Conservation (phyloP, 1,140 invertebrate genomes). For the Phymorhynchus buccinoides region DNA sequence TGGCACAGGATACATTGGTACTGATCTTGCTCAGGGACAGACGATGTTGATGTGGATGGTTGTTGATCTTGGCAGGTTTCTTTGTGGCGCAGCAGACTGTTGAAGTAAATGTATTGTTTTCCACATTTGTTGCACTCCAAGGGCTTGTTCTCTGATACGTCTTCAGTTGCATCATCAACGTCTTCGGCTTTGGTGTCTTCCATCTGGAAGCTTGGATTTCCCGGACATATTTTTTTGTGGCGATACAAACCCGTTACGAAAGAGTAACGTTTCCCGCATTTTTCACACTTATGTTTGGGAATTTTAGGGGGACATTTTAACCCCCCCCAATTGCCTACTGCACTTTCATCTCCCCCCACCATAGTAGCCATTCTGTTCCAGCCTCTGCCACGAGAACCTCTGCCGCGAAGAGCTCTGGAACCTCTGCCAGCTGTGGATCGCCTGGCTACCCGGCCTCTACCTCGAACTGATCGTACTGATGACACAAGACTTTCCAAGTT, state of each 20-base stretch:
- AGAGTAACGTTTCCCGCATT: not conserved
- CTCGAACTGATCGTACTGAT: too few species aligned
- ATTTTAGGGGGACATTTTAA: not conserved
- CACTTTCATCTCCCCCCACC: not conserved
- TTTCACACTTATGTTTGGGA: not conserved
- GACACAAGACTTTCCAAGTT: not conserved
- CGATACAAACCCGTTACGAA: not conserved
- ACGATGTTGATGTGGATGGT: too few species aligned
- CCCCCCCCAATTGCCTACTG: not conserved
- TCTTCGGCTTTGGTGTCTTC: too few species aligned
- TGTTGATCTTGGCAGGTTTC: not conserved
- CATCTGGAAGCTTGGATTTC: too few species aligned
- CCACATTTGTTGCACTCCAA: conserved; percentile 15
- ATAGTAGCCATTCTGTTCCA: not conserved
- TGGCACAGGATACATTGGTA: not conserved
- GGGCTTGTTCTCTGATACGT: too few species aligned
- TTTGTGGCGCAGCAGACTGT: conserved; percentile 21
- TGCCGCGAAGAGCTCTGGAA: not conserved
- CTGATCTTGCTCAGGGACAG: too few species aligned
- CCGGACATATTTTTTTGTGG: not conserved
- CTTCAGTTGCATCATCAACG: too few species aligned
- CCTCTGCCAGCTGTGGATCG: too few species aligned
- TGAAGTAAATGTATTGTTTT: not conserved
- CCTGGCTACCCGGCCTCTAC: not conserved
- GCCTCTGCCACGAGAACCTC: not conserved